Evolutionary conservation across 2,113 vertebrate genomes (phyloP).

Genomic region (Erythrolamprus reginae): DNA sequence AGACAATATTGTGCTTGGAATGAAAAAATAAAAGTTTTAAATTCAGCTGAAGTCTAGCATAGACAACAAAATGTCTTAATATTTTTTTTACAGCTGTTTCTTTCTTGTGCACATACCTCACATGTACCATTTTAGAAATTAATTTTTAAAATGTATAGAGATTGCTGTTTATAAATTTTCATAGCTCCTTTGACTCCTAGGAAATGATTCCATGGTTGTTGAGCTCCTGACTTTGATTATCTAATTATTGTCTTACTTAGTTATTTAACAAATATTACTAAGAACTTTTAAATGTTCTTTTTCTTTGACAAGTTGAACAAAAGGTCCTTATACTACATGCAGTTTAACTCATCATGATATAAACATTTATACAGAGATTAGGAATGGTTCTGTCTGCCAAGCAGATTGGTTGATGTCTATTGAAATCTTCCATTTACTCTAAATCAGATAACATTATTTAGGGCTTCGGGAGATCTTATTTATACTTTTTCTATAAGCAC

Average conservation of each 20-base stretch:
- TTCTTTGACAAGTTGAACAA: background rate
- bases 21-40: background rate
- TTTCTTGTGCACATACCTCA: background rate
- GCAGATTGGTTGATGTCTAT: background rate
- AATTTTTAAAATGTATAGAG: background rate
- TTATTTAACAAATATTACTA: background rate
- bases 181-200: background rate
- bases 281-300: constrained; percentile 1
- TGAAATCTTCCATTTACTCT: background rate
- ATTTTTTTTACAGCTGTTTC: no score
- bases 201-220: background rate
- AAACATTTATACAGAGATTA: background rate
- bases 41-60: background rate
- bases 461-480: background rate
- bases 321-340: background rate
- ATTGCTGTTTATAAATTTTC: background rate
- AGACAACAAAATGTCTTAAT: background rate
- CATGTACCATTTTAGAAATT: background rate
- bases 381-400: background rate
- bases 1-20: background rate
- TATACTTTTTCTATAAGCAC: background rate
- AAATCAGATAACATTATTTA: background rate
- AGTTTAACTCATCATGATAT: background rate
- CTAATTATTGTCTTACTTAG: background rate
- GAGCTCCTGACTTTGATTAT: background rate